Percentiles rank a stretch among this genome's conserved stretches.
phyloP scores from a whole-genome alignment of 2,888 invertebrate genomes.

The Phaonia tiefii region DNA sequence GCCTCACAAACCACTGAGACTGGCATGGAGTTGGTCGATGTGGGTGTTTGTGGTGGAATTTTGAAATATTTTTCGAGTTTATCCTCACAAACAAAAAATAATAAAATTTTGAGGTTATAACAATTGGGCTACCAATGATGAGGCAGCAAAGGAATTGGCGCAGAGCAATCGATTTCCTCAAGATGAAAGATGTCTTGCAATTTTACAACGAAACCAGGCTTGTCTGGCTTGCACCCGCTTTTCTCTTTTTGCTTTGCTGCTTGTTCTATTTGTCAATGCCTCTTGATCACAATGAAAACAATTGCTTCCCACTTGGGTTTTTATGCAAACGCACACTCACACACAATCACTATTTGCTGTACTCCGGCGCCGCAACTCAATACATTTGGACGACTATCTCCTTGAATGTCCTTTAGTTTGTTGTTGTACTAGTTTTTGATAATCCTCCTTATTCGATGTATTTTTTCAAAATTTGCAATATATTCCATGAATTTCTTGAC shows the following conservation, averaged over 20 bases:
- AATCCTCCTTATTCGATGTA: neutral
- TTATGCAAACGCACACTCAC: constrained; percentile 23
- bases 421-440: neutral
- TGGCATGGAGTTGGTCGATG: constrained; percentile 76
- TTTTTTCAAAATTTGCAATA: constrained; percentile 13
- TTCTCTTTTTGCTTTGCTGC: no score
- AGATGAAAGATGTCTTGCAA: constrained; percentile 3
- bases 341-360: neutral
- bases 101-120: constrained; percentile 19
- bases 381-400: constrained; percentile 16
- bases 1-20: constrained; percentile 80
- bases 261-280: no score
- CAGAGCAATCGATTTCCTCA: constrained; percentile 51
- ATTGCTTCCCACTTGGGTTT: constrained; percentile 32
- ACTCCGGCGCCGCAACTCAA: no score
- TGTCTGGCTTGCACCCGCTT: constrained; percentile 68
- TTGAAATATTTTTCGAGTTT: constrained; percentile 69
- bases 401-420: constrained; percentile 56
- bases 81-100: neutral
- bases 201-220: constrained; percentile 30
- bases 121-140: neutral
- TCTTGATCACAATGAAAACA: constrained; percentile 58
- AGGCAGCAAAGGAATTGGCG: constrained; percentile 17
- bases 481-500: no score
- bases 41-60: constrained; percentile 77